Evolutionary conservation across 2,113 vertebrate genomes (phyloP).

Genomic region (Melanerpes formicivorus): DNA sequence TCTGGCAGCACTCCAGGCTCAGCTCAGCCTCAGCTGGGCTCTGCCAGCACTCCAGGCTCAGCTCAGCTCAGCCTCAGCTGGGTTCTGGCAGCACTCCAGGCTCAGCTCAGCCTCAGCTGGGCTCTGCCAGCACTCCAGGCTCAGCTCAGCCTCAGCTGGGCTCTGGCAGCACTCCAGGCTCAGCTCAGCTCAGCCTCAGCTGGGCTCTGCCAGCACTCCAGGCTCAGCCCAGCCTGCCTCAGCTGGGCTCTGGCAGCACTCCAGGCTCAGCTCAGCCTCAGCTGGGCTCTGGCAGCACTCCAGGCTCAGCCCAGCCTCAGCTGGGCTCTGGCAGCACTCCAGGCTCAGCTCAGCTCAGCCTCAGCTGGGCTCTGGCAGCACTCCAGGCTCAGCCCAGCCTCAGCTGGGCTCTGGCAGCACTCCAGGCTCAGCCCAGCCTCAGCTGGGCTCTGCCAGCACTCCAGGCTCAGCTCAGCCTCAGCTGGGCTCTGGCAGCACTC

Average conservation of each 20-base stretch:
- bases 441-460: not conserved
- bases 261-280: not conserved
- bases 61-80: not conserved
- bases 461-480: not conserved
- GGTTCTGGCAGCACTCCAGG: not conserved
- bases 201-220: not conserved
- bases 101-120: not conserved
- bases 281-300: not conserved
- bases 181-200: not conserved
- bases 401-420: not conserved
- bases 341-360: not conserved
- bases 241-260: not conserved
- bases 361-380: not conserved
- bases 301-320: not conserved
- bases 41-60: not conserved
- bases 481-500: not conserved
- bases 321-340: not conserved
- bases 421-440: not conserved
- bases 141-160: not conserved
- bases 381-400: not conserved
- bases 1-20: not conserved
- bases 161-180: not conserved
- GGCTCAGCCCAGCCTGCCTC: not conserved
- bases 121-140: not conserved
- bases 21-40: not conserved